A percentile compares a stretch with the other conserved stretches of the same genome.
phyloP scores from a whole-genome alignment of 2,888 invertebrate genomes.

The Epinotia ramella region DNA sequence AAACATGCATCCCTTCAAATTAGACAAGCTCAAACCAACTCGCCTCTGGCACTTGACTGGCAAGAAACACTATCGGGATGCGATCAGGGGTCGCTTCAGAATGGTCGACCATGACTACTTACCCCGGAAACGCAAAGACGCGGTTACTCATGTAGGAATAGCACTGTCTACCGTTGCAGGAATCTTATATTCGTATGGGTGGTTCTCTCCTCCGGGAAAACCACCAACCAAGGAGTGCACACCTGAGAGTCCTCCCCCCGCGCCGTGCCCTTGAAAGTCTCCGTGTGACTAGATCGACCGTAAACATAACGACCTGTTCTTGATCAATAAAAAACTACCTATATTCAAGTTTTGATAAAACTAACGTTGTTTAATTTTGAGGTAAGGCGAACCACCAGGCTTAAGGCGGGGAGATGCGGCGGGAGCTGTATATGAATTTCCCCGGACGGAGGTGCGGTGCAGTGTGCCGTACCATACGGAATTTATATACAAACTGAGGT shows the following conservation, averaged over 20 bases:
- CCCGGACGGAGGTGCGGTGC: too few relatives aligned
- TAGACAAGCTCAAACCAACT: constrained; percentile 66
- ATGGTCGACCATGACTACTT: constrained; percentile 46
- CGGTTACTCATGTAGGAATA: constrained; percentile 50
- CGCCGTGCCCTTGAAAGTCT: neutral
- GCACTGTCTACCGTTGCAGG: constrained; percentile 41
- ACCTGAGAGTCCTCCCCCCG: neutral
- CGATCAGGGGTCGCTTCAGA: constrained; percentile 52
- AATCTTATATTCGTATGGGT: constrained; percentile 55
- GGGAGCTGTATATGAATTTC: too few relatives aligned
- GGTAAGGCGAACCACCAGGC: too few relatives aligned
- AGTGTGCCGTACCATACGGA: too few relatives aligned
- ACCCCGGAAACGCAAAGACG: constrained; percentile 48
- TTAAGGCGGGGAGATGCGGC: too few relatives aligned
- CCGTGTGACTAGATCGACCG: neutral
- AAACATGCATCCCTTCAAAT: constrained; percentile 36
- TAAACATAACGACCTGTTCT: too few relatives aligned
- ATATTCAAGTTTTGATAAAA: too few relatives aligned
- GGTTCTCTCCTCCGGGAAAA: constrained; percentile 48
- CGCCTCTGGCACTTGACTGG: constrained; percentile 66
- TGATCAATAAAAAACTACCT: too few relatives aligned
- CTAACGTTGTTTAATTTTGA: too few relatives aligned
- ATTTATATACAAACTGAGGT: too few relatives aligned
- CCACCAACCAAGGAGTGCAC: constrained; percentile 20
- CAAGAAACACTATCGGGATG: constrained; percentile 54